These are phyloP conservation scores for Lepas anatifera DNA, from an alignment of 2,888 invertebrate species.

Conservation along the genomic window DNA sequence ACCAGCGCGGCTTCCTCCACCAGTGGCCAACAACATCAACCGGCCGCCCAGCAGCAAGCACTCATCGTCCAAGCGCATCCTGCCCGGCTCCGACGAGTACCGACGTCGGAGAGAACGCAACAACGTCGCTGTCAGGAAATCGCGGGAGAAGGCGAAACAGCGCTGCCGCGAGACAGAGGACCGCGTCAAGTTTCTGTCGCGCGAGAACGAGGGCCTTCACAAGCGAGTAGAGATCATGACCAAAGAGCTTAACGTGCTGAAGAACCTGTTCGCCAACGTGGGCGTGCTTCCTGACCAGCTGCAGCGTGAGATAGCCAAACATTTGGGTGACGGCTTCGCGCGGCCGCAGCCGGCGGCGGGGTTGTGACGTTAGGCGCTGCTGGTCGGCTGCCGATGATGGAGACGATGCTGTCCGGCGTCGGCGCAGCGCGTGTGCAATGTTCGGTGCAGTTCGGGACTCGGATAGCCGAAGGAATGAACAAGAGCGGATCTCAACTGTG, in stretches of 20 bases:
- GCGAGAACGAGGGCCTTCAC: conserved; percentile 36
- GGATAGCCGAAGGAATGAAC: too few species aligned
- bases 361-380: neutral
- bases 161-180: conserved; percentile 87
- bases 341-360: neutral
- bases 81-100: conserved; percentile 91
- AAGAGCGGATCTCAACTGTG: neutral
- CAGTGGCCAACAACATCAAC: neutral
- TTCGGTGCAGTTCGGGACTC: neutral
- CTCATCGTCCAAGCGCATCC: conserved; percentile 43
- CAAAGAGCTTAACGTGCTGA: conserved; percentile 76
- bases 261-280: conserved; percentile 56
- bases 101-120: conserved; percentile 80
- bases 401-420: neutral
- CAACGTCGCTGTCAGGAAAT: conserved; percentile 92
- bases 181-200: conserved; percentile 37
- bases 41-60: conserved; percentile 16
- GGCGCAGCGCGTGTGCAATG: neutral
- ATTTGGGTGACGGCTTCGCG: conserved; percentile 38
- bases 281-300: conserved; percentile 55
- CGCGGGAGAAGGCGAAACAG: conserved; percentile 90
- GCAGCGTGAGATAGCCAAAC: conserved; percentile 52
- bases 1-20: conserved; percentile 39
- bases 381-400: too few species aligned
- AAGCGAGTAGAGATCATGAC: conserved; percentile 58